These are phyloP conservation scores for Cossypha niveicapilla DNA, from an alignment of 2,797 vertebrate genomes.

Conservation along the genomic window DNA sequence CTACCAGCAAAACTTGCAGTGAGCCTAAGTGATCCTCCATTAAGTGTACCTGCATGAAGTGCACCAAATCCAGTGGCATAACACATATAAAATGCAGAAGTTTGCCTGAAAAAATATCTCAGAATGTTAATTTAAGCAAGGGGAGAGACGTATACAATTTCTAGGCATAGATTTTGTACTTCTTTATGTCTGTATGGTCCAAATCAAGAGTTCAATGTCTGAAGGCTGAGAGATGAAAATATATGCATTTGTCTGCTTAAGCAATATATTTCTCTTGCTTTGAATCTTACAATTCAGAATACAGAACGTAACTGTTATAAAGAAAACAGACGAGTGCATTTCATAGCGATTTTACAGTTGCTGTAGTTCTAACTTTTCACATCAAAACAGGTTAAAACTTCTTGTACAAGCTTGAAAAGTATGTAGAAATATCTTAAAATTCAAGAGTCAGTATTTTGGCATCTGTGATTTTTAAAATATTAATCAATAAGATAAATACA, in stretches of 20 bases:
- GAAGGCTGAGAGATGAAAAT: background rate
- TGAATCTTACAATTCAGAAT: background rate
- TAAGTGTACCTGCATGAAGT: background rate
- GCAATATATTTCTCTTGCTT: background rate
- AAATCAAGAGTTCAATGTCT: background rate
- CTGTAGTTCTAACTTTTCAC: background rate
- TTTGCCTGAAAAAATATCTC: background rate
- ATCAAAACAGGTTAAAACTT: background rate
- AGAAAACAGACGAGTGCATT: background rate
- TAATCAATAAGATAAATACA: background rate
- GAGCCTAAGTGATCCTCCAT: background rate
- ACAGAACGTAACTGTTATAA: background rate
- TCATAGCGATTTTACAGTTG: background rate
- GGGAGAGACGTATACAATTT: background rate
- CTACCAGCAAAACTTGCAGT: background rate
- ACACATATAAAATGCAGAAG: background rate
- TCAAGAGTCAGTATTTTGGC: background rate
- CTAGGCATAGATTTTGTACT: background rate
- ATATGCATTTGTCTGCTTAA: background rate
- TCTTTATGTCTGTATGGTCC: background rate
- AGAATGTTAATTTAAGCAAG: background rate
- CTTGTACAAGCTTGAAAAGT: background rate
- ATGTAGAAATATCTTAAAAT: background rate
- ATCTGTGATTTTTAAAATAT: background rate
- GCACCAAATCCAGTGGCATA: background rate